Base-by-base conservation (phyloP, 1,140 invertebrate genomes). In the Plutomurus gul region DNA sequence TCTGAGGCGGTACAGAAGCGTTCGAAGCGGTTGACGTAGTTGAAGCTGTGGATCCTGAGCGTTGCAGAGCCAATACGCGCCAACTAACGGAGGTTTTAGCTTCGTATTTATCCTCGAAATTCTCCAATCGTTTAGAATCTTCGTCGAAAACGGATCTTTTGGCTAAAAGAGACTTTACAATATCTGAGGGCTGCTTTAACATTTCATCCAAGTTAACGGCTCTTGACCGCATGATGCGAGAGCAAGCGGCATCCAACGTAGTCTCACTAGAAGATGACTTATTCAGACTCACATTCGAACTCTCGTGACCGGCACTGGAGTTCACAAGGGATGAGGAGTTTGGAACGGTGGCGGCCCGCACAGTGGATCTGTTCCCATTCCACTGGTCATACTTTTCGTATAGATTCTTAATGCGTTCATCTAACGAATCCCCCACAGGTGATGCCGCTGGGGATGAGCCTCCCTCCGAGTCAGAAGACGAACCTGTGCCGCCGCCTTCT, bases 81-180 rank as follows among this genome's bases (percentile, higher is more conserved):
- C 75, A 76, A 78, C 49, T 70, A 27, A 71, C 13, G 20, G 77
- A 18, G 91, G 91, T 76, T 89, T 89, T 33, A 92, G 92, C 86
- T 95, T 83, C 93, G 85, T 95, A 95, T 86, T 95, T 95, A 83
- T 96, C 92, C 84, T 92, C 90, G 82, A 94, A 91, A 84, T 96
- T 95, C 86, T 98, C 96, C 20, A 99, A 88, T 10, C 97, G 89
- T 85, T 97, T 96, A 13, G 93, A 92, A 86, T 99, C 96, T 86
- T 98, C 96, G 85, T 99, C 96, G 86, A 98, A 97, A 11, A 98
- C 95, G 72, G 94, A 96, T 70, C 93, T 91, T 85, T 95, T 96
- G 7, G 95, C 94, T 79, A 98, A 88, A 65, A 99, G 90, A 13
- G 94, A 95, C 84, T 96, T 95, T 4, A 96, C 93, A 79, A 98